Evolutionary conservation across 2,888 invertebrate species (phyloP), one percentile per base, ranked within the genome.

Genomic region (Vannuccia rotundouncinata): DNA sequence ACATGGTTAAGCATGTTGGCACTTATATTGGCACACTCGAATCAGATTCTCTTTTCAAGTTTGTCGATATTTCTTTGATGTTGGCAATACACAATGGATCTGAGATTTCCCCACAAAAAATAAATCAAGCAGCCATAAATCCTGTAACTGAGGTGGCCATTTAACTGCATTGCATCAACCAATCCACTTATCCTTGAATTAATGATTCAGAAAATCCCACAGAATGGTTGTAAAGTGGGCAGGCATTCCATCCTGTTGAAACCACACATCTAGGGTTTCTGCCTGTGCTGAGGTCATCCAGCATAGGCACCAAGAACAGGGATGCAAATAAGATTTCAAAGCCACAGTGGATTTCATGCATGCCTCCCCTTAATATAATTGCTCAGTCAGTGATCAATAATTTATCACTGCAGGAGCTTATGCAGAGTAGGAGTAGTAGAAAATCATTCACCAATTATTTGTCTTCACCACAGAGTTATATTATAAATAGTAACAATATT

Each of bases 131-230:
- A 29, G 29, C 29, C 27, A 75, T 30, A 75, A 75, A 30, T 75
- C 75, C 75, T 17, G 31, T 75, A 29, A 29, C 31, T 22, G 29
- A 29, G 75, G 75, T 30, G 29, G 75, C 29, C 75, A 75, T 75
- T 75, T n/a, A 29, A 75, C 27, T 30, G 29, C 31, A 29, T 29
- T 27, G 22, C 66, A 22, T 66, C 22, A 27, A 66, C 75, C 29
- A 29, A 30, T 75, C 75, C 75, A 75, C 31, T 27, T 75, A 75
- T 75, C 29, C 31, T 75, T 75, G 31, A 75, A 75, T 75, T 75
- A 22, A 29, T n/a, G 31, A 5, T 75, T 30, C 29, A 75, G 22
- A 75, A 75, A 75, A 29, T 75, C 29, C 22, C 29, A 13, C 75
- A 75, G 27, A 28, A 75, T 75, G 29, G 75, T 75, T 25, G 75